Percentiles rank a stretch among this genome's conserved stretches.
Conservation (phyloP, 2,888 invertebrate species). For the Teleogryllus oceanicus region DNA sequence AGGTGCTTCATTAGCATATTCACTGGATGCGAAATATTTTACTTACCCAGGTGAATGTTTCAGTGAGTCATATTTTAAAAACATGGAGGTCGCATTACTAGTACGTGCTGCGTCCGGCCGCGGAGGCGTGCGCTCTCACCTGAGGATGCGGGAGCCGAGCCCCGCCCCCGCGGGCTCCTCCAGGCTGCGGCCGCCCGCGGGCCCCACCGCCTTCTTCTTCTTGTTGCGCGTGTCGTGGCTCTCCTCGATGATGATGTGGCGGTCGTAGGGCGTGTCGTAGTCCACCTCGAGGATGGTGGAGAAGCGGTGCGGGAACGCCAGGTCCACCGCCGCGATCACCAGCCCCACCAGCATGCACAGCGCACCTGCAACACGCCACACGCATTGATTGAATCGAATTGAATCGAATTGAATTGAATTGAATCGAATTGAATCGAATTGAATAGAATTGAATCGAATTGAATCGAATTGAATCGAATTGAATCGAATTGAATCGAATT, state of each 20-base stretch:
- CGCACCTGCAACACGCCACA: slow-evolving; percentile 56
- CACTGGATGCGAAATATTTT: no score
- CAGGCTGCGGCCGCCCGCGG: slow-evolving; percentile 40
- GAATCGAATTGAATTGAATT: no score
- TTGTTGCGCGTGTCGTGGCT: slow-evolving; percentile 67
- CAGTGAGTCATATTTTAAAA: no score
- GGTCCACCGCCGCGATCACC: slow-evolving; percentile 75
- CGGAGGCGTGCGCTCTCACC: slow-evolving; percentile 52
- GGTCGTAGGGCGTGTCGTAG: slow-evolving; percentile 90
- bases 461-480: no score
- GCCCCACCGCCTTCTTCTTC: slow-evolving; percentile 54
- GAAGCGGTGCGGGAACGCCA: slow-evolving; percentile 86
- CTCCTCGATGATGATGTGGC: slow-evolving; percentile 87
- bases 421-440: no score
- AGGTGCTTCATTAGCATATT: no score
- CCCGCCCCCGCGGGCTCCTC: slow-evolving; percentile 57
- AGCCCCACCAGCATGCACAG: slow-evolving; percentile 75
- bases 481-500: no score
- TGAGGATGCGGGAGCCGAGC: slow-evolving; percentile 65
- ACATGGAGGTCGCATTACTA: no score
- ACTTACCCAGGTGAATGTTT: no score
- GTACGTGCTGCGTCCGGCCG: no score
- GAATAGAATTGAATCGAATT: no score
- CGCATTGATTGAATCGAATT: no score
- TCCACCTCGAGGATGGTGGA: slow-evolving; percentile 88